Base-by-base conservation (phyloP, 1,140 invertebrate species). In the Anoplolepis gracilipes region DNA sequence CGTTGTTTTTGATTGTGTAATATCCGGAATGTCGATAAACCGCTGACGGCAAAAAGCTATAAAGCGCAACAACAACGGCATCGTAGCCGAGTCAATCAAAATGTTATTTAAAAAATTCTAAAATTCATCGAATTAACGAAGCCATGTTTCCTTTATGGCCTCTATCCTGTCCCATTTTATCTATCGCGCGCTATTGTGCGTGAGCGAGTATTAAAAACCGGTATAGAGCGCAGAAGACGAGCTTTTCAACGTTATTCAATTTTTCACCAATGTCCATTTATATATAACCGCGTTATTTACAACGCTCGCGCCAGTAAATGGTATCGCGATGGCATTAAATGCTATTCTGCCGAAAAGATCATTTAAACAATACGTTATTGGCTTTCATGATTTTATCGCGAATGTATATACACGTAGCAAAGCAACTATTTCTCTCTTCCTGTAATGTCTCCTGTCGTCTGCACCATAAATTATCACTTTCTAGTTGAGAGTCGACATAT, bases 1-100 rank as follows among this genome's bases (percentile, higher is more conserved):
- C 46, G 46, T 85, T 75, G 39, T 76, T 88, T 87, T 84, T 49
- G 55, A 76, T 55, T 69, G 61, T n/a, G 57, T 76, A 39, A 59
- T 61, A 59, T 59, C 67, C 53, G 53, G 55, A 73, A 82, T 46
- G 13, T 39, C 49, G 78, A 72, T 59, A 82, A 79, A 72, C 67
- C 67, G 19, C 8, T 33, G 36, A 42, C 7, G 10, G 19, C 46
- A 19, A 73, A 73, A 82, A 57, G 49, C 49, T 73, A 73, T 11
- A 73, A 73, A 73, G 78, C 33, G 30, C 7, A 53, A 57, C 33
- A 10, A 49, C n/a, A 10, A n/a, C 25, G 36, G 30, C 19, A 30
- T 22, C 16, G 33, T 42, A 4, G 6, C n/a, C 16, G 13, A 42
- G 36, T 65, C 55, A 13, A 67, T 30, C 16, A 16, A 82, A 73